Evolutionary conservation across 2,113 vertebrate genomes (phyloP).

Genomic region (Ploceus nigricollis): DNA sequence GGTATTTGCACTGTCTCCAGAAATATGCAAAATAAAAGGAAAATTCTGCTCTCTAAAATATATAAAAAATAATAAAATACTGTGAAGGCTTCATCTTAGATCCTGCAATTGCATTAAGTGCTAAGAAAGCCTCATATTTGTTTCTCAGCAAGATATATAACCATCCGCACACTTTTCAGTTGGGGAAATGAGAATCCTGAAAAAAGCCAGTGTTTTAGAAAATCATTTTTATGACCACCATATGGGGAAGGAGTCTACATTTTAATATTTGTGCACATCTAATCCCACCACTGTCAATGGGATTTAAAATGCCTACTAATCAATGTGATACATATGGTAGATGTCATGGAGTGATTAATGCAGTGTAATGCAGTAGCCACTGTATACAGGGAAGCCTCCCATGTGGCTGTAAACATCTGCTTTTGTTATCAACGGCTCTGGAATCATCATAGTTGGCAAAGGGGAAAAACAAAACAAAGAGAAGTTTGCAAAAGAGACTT

Average conservation of each 20-base stretch:
- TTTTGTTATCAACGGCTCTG: slow-evolving; percentile 26
- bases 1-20: neutral
- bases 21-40: neutral
- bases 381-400: slow-evolving; percentile 12
- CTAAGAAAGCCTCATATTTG: neutral
- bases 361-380: slow-evolving; percentile 23
- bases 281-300: slow-evolving; percentile 17
- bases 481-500: neutral
- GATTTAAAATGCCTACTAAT: slow-evolving; percentile 24
- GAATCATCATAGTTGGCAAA: neutral
- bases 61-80: neutral
- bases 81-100: neutral
- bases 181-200: neutral
- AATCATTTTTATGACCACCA: neutral
- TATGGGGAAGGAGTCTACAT: neutral
- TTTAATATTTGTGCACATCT: slow-evolving; percentile 10
- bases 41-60: neutral
- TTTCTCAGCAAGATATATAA: neutral
- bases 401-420: slow-evolving; percentile 47
- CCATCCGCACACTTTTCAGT: rapidly evolving
- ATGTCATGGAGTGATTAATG: slow-evolving; percentile 10
- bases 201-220: neutral
- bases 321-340: slow-evolving; percentile 20
- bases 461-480: slow-evolving; percentile 6
- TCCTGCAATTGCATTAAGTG: neutral